These are phyloP conservation scores for Oreochromis spilurus DNA, from an alignment of 2,113 vertebrate genomes.

Conservation along the genomic window DNA sequence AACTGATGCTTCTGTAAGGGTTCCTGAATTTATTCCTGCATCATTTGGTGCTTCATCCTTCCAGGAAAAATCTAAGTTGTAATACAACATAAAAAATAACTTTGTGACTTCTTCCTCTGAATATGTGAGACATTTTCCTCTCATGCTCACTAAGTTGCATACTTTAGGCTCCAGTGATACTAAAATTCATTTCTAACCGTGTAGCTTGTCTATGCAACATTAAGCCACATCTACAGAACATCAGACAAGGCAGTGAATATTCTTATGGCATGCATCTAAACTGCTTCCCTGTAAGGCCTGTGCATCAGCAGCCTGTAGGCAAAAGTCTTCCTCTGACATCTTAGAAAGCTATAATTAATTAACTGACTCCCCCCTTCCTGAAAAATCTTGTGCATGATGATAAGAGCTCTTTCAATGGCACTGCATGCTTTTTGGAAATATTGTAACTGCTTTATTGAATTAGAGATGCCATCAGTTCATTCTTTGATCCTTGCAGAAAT, in stretches of 20 bases:
- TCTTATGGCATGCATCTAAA: constrained; percentile 12
- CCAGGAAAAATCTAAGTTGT: not conserved
- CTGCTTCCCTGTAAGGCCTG: not conserved
- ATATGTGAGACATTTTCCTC: not conserved
- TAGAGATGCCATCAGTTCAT: not conserved
- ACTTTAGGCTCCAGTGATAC: not conserved
- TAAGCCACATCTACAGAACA: not conserved
- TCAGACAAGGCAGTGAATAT: not conserved
- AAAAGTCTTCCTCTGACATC: not conserved
- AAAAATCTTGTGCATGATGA: not conserved
- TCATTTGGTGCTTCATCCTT: not conserved
- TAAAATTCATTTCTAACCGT: constrained; percentile 36
- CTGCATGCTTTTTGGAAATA: constrained; percentile 11
- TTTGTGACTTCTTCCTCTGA: not conserved
- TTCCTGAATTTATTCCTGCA: not conserved
- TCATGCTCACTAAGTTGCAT: not conserved
- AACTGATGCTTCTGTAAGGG: not conserved
- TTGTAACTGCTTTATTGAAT: not conserved
- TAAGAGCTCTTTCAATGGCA: not conserved
- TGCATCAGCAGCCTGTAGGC: not conserved
- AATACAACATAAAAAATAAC: not conserved
- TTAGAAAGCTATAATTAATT: constrained; percentile 5
- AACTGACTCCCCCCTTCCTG: not conserved
- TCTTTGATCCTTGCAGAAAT: not conserved
- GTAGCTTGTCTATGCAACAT: not conserved